Percentiles rank a stretch among this genome's conserved stretches.
Evolutionary conservation across 2,888 invertebrate genomes (phyloP).

Genomic region (Melipona beecheii): DNA sequence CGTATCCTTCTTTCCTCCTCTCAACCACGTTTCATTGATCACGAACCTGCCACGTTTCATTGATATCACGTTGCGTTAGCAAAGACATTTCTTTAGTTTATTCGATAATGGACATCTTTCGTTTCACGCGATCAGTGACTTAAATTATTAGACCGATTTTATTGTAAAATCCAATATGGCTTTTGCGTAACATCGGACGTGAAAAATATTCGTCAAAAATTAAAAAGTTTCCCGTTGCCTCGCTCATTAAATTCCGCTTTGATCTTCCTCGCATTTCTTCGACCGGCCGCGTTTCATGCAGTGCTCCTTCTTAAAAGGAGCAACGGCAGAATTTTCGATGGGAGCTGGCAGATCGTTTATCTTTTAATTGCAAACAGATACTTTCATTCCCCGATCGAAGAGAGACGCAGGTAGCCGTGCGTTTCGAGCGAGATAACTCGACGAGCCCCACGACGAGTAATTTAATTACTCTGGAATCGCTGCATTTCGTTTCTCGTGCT

Average conservation of each 20-base stretch:
- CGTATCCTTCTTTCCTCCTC: constrained; percentile 21
- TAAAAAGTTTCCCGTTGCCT: background rate
- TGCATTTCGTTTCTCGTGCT: constrained; percentile 17
- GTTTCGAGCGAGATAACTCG: constrained; percentile 35
- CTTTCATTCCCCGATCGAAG: constrained; percentile 21
- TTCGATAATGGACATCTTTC: too few species aligned
- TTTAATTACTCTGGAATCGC: constrained; percentile 55
- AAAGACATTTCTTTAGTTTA: too few species aligned
- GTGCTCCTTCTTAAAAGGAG: background rate
- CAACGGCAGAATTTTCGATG: background rate
- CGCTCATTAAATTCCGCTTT: background rate
- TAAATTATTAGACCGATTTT: too few species aligned
- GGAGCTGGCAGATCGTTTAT: constrained; percentile 9
- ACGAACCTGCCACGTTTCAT: background rate
- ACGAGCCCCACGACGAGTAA: constrained; percentile 33
- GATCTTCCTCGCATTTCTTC: background rate
- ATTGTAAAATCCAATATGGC: too few species aligned
- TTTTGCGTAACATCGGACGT: background rate
- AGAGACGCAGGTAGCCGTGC: constrained; percentile 12
- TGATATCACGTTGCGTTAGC: background rate
- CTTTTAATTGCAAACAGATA: constrained; percentile 8
- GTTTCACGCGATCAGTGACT: too few species aligned
- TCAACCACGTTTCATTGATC: constrained; percentile 15
- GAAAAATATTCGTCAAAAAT: background rate
- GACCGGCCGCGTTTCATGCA: background rate